Evolutionary conservation across 2,888 invertebrate genomes (phyloP).

Genomic region (Hypsopygia costalis): DNA sequence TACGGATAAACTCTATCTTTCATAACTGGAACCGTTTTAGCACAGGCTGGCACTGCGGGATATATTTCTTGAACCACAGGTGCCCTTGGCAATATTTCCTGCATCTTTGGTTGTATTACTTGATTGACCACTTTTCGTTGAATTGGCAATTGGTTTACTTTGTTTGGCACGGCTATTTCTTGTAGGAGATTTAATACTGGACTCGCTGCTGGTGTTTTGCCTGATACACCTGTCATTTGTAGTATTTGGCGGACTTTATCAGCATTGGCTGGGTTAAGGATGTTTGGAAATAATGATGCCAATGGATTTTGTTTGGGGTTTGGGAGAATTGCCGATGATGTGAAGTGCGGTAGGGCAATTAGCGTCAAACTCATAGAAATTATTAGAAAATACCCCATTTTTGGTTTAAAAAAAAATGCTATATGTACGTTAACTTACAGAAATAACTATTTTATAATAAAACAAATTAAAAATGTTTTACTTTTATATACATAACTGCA

Average conservation of each 20-base stretch:
- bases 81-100: slow-evolving; percentile 2
- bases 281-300: slow-evolving; percentile 15
- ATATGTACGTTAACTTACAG: too few species aligned
- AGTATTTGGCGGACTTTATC: slow-evolving; percentile 14
- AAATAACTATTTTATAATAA: too few species aligned
- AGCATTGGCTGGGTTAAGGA: slow-evolving; percentile 14
- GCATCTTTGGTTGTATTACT: neutral
- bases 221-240: slow-evolving; percentile 7
- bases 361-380: neutral
- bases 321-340: slow-evolving; percentile 1
- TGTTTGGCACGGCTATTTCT: slow-evolving; percentile 12
- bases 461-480: too few species aligned
- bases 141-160: neutral
- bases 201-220: neutral
- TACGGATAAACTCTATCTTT: slow-evolving; percentile 4
- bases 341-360: neutral
- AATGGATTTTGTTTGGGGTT: neutral
- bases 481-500: too few species aligned
- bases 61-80: slow-evolving; percentile 1
- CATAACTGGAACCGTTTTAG: neutral
- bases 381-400: neutral
- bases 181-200: slow-evolving; percentile 7
- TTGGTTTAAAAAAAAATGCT: neutral
- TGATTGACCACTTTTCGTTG: neutral
- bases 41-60: slow-evolving; percentile 6